Base-by-base conservation (phyloP, 2,888 invertebrate species). In the Mellilla xanthometata region DNA sequence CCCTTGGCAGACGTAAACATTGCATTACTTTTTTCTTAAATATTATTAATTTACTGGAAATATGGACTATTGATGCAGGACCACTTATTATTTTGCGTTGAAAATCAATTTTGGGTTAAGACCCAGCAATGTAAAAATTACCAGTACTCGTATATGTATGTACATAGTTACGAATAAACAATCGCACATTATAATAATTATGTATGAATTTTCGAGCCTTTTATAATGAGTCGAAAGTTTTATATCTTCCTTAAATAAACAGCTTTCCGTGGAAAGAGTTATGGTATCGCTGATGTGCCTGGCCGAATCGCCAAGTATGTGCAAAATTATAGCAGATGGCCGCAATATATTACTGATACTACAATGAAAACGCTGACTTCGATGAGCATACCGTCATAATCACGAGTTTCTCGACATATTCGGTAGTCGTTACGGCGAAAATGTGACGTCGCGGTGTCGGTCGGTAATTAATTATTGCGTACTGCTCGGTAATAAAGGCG, bases 401-500 rank as follows among this genome's bases (percentile, higher is more conserved):
- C 39, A 49, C 54, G 35, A 35, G 49, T 57, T 52, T 55, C 52
- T 60, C 51, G 35, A 46, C 61, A 55, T 66, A 65, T 66, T 63
- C 61, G 69, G 64, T 42, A 52, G 52, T 58, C 53, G 44, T 45
- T 43, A 32, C 47, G 47, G 36, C 44, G 58, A 59, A 57, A 63
- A 60, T 58, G 58, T 58, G 19, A 3, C 53, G 45, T 45, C 40
- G 64, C 57, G 33, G 41, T 39, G 63, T 61, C 53, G 65, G 62
- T 62, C 59, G 69, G 74, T 83, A 85, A 86, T 88, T 88, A 87
- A 85, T 86, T 82, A 88, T 81, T 80, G 72, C 76, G 72, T 72
- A 73, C 70, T 62, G 73, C 70, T 79, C 58, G 54, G 85, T 72
- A 80, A 83, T 87, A 86, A 87, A 81, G 73, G 67, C 62, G 60